phyloP scores from a whole-genome alignment of 2,888 invertebrate species.

The Pantelozetes paolii region DNA sequence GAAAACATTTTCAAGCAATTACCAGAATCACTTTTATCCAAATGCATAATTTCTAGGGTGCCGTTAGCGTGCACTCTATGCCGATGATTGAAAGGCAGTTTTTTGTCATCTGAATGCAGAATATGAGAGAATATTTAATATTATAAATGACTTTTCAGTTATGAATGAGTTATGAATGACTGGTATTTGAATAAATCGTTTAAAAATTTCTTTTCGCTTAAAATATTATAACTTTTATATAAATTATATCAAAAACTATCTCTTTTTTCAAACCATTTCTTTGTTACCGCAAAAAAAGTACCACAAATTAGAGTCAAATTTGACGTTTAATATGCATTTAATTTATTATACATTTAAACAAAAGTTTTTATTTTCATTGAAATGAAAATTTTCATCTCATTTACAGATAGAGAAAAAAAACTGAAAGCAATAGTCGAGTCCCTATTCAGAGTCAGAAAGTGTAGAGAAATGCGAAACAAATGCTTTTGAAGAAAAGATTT shows the following conservation, averaged over 20 bases:
- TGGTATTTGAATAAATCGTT: neutral
- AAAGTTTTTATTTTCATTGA: neutral
- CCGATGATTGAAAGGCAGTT: slow-evolving; percentile 42
- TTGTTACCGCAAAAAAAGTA: slow-evolving; percentile 32
- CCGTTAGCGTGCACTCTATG: slow-evolving; percentile 43
- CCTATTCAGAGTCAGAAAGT: neutral
- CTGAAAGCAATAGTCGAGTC: no score
- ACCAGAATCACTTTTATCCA: slow-evolving; percentile 50
- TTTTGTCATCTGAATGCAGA: slow-evolving; percentile 31
- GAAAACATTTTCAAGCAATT: slow-evolving; percentile 39
- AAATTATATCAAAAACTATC: neutral
- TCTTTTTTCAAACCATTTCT: neutral
- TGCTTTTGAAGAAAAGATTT: slow-evolving; percentile 7
- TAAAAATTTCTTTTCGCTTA: slow-evolving; percentile 41
- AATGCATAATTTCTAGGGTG: slow-evolving; percentile 48
- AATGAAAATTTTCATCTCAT: neutral
- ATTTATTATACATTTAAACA: slow-evolving; percentile 21
- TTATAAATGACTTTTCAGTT: no score
- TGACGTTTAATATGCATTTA: no score
- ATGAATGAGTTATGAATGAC: slow-evolving; percentile 18
- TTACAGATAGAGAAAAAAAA: slow-evolving; percentile 3
- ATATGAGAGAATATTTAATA: no score
- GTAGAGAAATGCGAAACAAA: neutral
- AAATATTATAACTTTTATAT: slow-evolving; percentile 20
- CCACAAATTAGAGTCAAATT: slow-evolving; percentile 37